Base-by-base conservation (phyloP, 2,888 invertebrate genomes). In the Caenorhabditis sp. region DNA sequence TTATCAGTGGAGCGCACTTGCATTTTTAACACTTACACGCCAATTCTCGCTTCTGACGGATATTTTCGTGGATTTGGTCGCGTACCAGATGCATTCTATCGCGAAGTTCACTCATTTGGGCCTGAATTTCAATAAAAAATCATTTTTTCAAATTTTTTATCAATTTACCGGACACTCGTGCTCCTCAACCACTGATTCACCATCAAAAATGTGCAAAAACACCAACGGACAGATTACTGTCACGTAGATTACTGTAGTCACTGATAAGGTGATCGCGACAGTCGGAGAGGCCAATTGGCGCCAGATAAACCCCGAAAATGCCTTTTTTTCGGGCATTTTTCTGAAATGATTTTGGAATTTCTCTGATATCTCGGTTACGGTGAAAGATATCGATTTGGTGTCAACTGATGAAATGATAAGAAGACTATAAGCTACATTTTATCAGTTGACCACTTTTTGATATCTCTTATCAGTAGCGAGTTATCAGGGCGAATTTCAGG, bases 221-320 rank as follows among this genome's bases (percentile, higher is more conserved):
- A 83, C 51, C 22, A 85, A 28, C 0, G 85, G 85, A 32, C 80
- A 83, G 32, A 85, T 69, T 8, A 67, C 69, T 8, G 83, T 79
- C 6, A 80, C 81, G 61, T 80, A 83, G 18, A 85, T 69, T 1
- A 85, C 51, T 2, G 85, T 67, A 26, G 71, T 61, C 11, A 81
- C 62, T 8, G 85, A 85, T 28, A 85, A 53, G 6, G 70, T 64
- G 9, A 85, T 71, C 6, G 85, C 81, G 6, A 81, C 65, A 11
- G 77, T 72, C 0, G 84, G 84, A 5, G 70, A 68, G 22, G 65
- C 68, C 0, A 78, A 44, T 40, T 58, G 70, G 15, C 60, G 58
- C 82, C 82, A 82, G 22, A 82, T 51, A 24, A 26, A 71, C 1
- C 20, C 32, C 0, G 58, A n/a, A 9, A 47, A 47, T 2, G 47